These are phyloP conservation scores for Rhopalosiphum maidis DNA, from an alignment of 1,140 invertebrate genomes.

Conservation along the genomic window DNA sequence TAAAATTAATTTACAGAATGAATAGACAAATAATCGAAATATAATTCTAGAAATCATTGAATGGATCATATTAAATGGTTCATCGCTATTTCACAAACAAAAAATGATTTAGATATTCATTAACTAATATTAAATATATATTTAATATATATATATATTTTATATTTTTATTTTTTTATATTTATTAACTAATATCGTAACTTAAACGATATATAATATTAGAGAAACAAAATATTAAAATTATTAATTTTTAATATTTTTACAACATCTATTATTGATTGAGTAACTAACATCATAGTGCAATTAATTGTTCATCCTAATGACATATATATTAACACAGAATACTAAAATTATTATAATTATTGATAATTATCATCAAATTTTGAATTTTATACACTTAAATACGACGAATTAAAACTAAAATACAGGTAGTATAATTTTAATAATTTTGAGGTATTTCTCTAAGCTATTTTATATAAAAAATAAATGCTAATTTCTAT, in stretches of 20 bases:
- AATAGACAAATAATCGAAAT: background rate
- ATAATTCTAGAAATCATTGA: background rate
- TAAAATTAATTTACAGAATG: background rate
- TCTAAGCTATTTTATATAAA: background rate
- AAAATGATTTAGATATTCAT: background rate
- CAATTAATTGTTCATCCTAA: background rate
- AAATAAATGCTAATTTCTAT: background rate
- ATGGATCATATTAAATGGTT: constrained; percentile 7
- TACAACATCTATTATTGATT: background rate
- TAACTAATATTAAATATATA: too few relatives aligned
- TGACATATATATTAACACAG: background rate
- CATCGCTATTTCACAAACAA: background rate
- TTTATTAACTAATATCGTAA: background rate
- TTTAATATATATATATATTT: too few relatives aligned
- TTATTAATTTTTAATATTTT: background rate
- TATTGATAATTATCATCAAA: background rate
- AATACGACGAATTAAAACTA: background rate
- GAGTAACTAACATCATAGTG: background rate
- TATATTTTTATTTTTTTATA: too few relatives aligned
- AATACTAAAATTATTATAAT: background rate
- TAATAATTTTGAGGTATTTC: background rate
- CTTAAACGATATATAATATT: background rate
- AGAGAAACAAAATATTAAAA: background rate
- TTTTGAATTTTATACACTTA: background rate
- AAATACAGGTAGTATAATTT: background rate